A percentile compares a stretch with the other conserved stretches of the same genome.
phyloP scores from a whole-genome alignment of 1,140 invertebrate genomes.

The Diuraphis noxia region DNA sequence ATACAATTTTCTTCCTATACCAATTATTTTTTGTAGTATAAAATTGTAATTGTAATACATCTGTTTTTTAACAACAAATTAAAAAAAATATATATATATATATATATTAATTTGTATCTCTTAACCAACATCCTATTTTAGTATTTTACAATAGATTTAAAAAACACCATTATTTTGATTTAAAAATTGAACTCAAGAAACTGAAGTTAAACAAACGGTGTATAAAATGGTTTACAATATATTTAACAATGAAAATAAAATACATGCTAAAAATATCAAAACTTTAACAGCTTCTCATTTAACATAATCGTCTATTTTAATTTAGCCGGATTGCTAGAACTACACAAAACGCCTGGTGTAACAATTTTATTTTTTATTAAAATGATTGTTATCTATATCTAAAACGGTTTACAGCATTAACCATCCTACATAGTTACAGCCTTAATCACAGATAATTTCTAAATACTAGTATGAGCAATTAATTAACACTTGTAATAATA shows the following conservation, averaged over 20 bases:
- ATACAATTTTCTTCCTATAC: constrained; percentile 47
- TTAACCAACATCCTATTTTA: not conserved
- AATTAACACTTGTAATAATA: not conserved
- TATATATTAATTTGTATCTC: not conserved
- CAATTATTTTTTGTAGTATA: constrained; percentile 49
- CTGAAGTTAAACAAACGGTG: not conserved
- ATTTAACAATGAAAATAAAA: not conserved
- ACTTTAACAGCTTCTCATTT: not conserved
- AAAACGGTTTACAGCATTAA: not conserved
- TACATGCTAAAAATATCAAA: not conserved
- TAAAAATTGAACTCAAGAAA: not conserved
- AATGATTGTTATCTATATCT: not conserved
- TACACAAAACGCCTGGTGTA: not conserved
- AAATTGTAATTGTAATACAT: constrained; percentile 42
- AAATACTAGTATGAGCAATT: not conserved
- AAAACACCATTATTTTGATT: not conserved
- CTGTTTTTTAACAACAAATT: constrained; percentile 41
- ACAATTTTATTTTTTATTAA: no score
- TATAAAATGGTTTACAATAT: not conserved
- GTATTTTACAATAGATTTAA: not conserved
- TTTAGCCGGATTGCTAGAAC: not conserved
- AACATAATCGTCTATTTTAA: not conserved
- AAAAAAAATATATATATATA: not conserved
- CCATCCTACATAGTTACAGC: not conserved
- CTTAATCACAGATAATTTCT: not conserved